Evolutionary conservation across 37 sponge, comb jelly and placozoan genomes (phyloP).

Genomic region (Chondrosia reniformis): DNA sequence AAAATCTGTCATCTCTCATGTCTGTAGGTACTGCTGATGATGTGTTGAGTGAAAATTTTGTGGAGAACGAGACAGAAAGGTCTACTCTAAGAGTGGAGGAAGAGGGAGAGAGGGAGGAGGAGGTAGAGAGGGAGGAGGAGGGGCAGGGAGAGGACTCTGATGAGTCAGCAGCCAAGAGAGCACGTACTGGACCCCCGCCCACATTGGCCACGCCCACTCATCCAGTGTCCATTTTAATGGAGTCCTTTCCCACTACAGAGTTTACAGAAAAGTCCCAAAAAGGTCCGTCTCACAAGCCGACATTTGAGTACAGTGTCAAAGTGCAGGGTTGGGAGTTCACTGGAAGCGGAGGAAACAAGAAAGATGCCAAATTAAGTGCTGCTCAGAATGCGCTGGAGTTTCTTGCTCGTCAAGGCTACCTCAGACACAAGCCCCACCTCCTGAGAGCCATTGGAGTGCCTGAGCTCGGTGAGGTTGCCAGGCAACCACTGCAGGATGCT

Average conservation of each 20-base stretch:
- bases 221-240: constrained; percentile 12
- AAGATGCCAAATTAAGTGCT: constrained; percentile 65
- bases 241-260: neutral
- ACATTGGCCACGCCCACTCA: neutral
- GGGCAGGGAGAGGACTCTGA: neutral
- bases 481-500: too few species aligned
- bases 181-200: neutral
- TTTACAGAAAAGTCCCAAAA: neutral
- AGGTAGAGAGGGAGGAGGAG: neutral
- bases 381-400: constrained; percentile 56
- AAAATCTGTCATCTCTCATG: too few species aligned
- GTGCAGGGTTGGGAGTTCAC: constrained; percentile 69
- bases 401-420: constrained; percentile 13
- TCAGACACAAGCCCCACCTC: constrained; percentile 19
- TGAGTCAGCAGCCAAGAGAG: neutral
- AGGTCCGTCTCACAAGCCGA: constrained; percentile 30
- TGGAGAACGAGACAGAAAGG: neutral
- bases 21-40: constrained; percentile 1
- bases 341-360: constrained; percentile 64
- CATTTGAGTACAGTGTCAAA: constrained; percentile 23
- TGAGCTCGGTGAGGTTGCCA: too few species aligned
- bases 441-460: neutral
- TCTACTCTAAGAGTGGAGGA: neutral
- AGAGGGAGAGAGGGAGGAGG: neutral
- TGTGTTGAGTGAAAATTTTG: neutral